Conservation (phyloP, 2,113 vertebrate species). For the Pseudois nayaur region DNA sequence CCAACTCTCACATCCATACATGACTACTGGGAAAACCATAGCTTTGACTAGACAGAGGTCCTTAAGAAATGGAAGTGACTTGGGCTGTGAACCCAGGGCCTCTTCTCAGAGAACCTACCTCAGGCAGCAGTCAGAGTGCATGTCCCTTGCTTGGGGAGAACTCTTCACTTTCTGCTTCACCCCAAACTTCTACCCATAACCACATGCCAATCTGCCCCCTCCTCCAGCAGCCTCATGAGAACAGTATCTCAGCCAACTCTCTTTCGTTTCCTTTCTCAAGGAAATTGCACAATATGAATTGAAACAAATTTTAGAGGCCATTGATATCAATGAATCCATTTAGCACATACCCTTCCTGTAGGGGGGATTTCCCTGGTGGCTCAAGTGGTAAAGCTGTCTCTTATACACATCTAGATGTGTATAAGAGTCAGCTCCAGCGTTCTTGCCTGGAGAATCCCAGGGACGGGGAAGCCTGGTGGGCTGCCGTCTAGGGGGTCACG, state of each 20-base stretch:
- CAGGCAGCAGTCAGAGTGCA: not conserved
- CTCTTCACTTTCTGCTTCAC: not conserved
- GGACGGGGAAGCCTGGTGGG: too few relatives aligned
- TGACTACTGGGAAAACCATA: not conserved
- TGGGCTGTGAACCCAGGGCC: not conserved
- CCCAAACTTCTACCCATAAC: not conserved
- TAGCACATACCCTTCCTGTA: not conserved
- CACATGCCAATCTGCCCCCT: not conserved
- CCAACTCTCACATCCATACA: not conserved
- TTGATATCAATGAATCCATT: accelerated
- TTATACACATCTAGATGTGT: too few relatives aligned
- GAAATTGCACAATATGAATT: not conserved
- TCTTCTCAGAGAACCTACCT: not conserved
- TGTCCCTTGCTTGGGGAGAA: accelerated
- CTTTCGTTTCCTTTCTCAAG: not conserved
- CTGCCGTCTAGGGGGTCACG: too few relatives aligned
- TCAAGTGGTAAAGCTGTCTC: not conserved
- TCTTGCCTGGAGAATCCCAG: too few relatives aligned
- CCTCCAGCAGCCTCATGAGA: not conserved
- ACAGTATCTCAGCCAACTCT: not conserved
- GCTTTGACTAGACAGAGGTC: not conserved
- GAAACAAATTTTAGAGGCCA: not conserved
- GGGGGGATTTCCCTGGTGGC: not conserved
- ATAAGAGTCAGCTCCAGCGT: too few relatives aligned
- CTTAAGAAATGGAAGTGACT: not conserved